Evolutionary conservation across 2,888 invertebrate genomes (phyloP).

Genomic region (Melipona beecheii): DNA sequence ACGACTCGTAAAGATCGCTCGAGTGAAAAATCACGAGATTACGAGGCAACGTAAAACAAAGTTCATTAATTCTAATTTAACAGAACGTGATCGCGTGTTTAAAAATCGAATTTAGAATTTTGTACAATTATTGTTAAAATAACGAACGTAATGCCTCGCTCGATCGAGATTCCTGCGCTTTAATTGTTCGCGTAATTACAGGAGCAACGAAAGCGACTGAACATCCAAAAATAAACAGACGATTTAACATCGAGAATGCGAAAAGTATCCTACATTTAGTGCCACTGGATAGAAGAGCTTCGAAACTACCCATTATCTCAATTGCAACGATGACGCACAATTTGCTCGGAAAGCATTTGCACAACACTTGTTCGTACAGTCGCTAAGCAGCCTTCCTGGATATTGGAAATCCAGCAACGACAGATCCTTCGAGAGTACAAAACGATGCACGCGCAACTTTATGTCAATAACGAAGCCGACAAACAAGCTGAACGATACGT

Average conservation of each 20-base stretch:
- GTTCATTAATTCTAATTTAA: not conserved
- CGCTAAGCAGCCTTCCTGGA: not conserved
- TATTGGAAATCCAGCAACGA: not conserved
- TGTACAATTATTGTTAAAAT: too few species aligned
- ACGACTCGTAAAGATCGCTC: not conserved
- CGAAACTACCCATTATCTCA: not conserved
- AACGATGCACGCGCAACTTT: not conserved
- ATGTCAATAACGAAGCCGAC: constrained; percentile 3
- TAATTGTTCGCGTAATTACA: too few species aligned
- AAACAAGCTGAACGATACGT: constrained; percentile 33
- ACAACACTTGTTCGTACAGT: not conserved
- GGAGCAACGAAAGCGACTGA: too few species aligned
- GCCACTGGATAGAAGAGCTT: too few species aligned
- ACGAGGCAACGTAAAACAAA: not conserved
- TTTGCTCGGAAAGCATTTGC: not conserved
- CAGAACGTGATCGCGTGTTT: not conserved
- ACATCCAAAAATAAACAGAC: too few species aligned
- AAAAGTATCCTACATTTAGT: too few species aligned
- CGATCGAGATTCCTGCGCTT: too few species aligned
- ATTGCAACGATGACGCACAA: not conserved
- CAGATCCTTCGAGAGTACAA: not conserved
- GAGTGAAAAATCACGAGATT: not conserved
- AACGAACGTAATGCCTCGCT: too few species aligned
- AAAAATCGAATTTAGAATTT: too few species aligned
- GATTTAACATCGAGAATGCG: too few species aligned